Evolutionary conservation across 2,888 invertebrate genomes (phyloP), one percentile per base, ranked within the genome.

Genomic region (Pasiphila rectangulata): DNA sequence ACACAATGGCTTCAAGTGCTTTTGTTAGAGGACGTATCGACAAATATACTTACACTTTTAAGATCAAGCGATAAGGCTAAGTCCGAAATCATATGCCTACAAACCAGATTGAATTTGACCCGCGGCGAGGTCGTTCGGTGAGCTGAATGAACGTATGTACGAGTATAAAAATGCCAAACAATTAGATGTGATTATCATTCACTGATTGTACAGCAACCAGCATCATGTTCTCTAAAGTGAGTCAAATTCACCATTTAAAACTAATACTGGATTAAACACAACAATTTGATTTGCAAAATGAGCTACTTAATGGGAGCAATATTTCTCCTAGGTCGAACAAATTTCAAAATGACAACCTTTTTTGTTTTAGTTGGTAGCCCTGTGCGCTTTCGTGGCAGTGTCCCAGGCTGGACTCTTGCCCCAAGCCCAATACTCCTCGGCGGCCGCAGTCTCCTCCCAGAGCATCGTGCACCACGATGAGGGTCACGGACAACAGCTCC

Each of bases 161-260:
- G 57, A 53, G 64, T 72, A 67, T 69, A 72, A 63, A 72, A 69
- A 56, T 57, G 52, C 50, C 35, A 39, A 51, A 46, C 43, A 35
- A 45, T 47, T 46, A 46, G 32, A 9, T 25, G 42, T 46, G 29
- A 27, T 47, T 61, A 66, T 67, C 64, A 69, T 56, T 67, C 61
- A 57, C 44, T 69, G 59, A 58, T 59, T 58, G 56, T 42, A 62
- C 59, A 56, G 61, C 62, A 66, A 61, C 46, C 67, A 61, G 47
- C 61, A 79, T 70, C 56, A 82, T 81, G 82, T 74, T 75, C 63
- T 66, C 70, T 34, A 79, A 81, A 74, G 81, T 80, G 64, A 78
- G 79, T 45, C 23, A 6, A 10, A 36, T n/a, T n/a, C n/a, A n/a
- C n/a, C n/a, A n/a, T n/a, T n/a, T n/a, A n/a, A n/a, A n/a, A n/a